These are phyloP conservation scores for Propithecus perrieri DNA, from an alignment of 2,797 vertebrate species.

Conservation along the genomic window DNA sequence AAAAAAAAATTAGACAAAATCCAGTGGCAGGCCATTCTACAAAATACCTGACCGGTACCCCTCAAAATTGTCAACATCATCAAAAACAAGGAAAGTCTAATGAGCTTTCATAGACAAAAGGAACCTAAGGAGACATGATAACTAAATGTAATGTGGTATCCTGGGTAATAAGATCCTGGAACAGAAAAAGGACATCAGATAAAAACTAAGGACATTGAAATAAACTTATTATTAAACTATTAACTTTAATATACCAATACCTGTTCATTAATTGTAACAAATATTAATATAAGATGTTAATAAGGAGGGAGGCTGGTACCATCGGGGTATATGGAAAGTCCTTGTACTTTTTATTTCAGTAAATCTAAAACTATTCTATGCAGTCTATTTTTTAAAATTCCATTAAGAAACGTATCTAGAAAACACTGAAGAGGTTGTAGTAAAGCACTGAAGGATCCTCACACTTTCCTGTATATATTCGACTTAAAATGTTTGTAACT, in stretches of 20 bases:
- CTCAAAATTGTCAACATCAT: background rate
- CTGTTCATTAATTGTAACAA: background rate
- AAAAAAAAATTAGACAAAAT: background rate
- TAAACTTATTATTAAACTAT: background rate
- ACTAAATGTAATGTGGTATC: background rate
- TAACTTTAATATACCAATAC: background rate
- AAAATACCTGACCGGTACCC: background rate
- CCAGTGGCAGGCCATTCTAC: background rate
- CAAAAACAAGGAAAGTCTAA: background rate
- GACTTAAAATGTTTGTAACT: slow-evolving; percentile 43
- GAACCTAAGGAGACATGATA: background rate
- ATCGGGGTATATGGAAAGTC: background rate
- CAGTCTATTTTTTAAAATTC: background rate
- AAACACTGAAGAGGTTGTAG: background rate
- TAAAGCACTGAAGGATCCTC: background rate
- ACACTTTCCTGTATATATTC: slow-evolving; percentile 33
- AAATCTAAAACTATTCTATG: slow-evolving; percentile 37
- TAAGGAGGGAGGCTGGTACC: background rate
- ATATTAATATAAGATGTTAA: background rate
- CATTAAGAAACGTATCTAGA: background rate
- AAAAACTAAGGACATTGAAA: slow-evolving; percentile 1
- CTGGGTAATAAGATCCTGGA: background rate
- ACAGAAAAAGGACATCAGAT: background rate
- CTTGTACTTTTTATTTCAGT: background rate
- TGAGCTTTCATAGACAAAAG: background rate